Evolutionary conservation across 2,888 invertebrate species (phyloP).

Genomic region (Hirtodrosophila alboralis): DNA sequence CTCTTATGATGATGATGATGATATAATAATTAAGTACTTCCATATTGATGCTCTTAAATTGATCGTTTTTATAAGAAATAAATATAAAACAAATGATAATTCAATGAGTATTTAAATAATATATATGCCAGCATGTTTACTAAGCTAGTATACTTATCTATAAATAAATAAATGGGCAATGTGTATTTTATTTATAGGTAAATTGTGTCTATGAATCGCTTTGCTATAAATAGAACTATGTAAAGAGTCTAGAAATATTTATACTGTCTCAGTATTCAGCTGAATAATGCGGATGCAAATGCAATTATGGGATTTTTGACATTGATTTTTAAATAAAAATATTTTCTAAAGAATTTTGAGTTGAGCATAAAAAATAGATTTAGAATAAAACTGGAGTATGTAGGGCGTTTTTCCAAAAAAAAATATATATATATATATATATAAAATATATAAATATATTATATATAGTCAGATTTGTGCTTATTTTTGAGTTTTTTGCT

Average conservation of each 20-base stretch:
- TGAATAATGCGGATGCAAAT: too few species aligned
- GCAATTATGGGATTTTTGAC: too few species aligned
- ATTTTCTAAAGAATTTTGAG: too few species aligned
- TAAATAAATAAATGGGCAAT: constrained; percentile 5
- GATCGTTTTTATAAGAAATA: neutral
- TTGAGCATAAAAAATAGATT: too few species aligned
- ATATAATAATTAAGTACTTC: constrained; percentile 8
- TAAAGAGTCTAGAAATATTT: neutral
- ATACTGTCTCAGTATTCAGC: too few species aligned
- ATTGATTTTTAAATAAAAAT: too few species aligned
- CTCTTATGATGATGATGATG: constrained; percentile 1
- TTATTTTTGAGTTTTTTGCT: too few species aligned
- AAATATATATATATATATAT: too few species aligned
- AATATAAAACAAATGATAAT: neutral
- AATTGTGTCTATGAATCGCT: constrained; percentile 2
- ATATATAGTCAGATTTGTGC: too few species aligned
- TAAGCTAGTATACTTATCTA: neutral
- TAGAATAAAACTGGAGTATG: too few species aligned
- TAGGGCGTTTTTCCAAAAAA: too few species aligned
- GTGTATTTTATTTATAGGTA: constrained; percentile 8
- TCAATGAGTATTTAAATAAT: neutral
- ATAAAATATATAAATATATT: too few species aligned
- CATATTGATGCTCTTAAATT: constrained; percentile 4
- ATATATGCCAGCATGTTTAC: neutral
- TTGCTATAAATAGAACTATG: constrained; percentile 9